These are phyloP conservation scores for Rhinopomastus cyanomelas DNA, from an alignment of 2,113 vertebrate species.

Conservation along the genomic window DNA sequence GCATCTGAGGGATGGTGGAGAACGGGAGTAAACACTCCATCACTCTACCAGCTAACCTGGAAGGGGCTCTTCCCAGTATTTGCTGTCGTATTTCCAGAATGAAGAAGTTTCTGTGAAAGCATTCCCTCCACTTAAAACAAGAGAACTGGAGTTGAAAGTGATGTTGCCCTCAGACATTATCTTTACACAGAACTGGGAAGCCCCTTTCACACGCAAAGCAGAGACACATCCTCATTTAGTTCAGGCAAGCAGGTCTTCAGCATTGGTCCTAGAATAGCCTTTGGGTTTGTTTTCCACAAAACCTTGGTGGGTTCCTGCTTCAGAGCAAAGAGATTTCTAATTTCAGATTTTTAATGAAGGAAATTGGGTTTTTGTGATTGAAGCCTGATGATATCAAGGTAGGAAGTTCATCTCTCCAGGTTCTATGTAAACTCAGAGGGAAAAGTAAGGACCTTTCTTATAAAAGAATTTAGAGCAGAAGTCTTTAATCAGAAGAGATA, in stretches of 20 bases:
- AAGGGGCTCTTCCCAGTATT: not conserved
- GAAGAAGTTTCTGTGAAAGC: not conserved
- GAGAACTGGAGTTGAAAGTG: not conserved
- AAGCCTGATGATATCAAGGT: not conserved
- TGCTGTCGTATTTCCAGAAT: not conserved
- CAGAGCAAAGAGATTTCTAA: not conserved
- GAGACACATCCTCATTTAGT: accelerated
- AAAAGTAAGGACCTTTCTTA: not conserved
- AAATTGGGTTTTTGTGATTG: not conserved
- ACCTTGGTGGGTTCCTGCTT: accelerated
- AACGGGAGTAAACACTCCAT: not conserved
- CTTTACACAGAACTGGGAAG: not conserved
- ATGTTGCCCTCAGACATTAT: not conserved
- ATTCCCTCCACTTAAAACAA: not conserved
- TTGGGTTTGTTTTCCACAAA: not conserved
- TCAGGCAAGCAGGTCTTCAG: not conserved
- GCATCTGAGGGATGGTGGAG: not conserved
- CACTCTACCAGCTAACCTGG: not conserved
- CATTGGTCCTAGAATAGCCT: accelerated
- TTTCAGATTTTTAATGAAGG: not conserved
- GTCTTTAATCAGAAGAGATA: not conserved
- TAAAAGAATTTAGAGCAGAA: not conserved
- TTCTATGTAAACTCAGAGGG: not conserved
- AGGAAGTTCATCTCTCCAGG: not conserved
- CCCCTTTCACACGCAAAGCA: not conserved